Evolutionary conservation across 2,888 invertebrate genomes (phyloP).

Genomic region (Pseudococcus viburni): DNA sequence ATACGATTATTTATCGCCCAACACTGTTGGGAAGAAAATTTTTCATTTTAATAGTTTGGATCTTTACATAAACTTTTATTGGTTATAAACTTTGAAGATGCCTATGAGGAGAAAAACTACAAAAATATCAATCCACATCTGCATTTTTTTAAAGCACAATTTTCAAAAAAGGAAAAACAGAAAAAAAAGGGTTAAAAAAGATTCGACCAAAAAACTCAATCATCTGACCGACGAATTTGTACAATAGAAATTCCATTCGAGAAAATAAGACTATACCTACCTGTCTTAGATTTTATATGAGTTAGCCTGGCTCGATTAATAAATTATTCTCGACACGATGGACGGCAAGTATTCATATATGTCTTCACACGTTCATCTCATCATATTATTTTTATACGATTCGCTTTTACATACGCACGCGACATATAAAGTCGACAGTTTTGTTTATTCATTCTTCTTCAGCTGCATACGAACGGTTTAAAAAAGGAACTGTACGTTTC

Average conservation of each 20-base stretch:
- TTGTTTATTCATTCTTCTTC: slow-evolving; percentile 64
- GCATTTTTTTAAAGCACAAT: not conserved
- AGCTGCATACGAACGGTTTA: slow-evolving; percentile 55
- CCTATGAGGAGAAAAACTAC: no score
- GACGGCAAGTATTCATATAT: slow-evolving; percentile 65
- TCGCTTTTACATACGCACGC: slow-evolving; percentile 66
- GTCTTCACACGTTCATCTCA: slow-evolving; percentile 66
- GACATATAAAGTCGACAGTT: slow-evolving; percentile 66
- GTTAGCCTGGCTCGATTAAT: slow-evolving; percentile 40
- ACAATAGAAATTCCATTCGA: slow-evolving; percentile 19
- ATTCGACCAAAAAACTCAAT: not conserved
- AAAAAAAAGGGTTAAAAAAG: not conserved
- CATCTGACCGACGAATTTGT: not conserved
- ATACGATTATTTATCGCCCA: no score
- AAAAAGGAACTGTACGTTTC: slow-evolving; percentile 65
- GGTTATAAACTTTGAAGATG: no score
- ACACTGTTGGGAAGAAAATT: no score
- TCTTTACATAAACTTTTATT: no score
- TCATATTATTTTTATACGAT: slow-evolving; percentile 65
- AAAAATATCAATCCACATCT: no score
- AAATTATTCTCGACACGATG: slow-evolving; percentile 62
- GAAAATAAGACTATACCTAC: not conserved
- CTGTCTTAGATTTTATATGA: not conserved
- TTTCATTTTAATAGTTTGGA: no score
- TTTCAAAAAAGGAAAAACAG: not conserved